Conservation (phyloP, 2,888 invertebrate genomes). For the Eurytoma californica region DNA sequence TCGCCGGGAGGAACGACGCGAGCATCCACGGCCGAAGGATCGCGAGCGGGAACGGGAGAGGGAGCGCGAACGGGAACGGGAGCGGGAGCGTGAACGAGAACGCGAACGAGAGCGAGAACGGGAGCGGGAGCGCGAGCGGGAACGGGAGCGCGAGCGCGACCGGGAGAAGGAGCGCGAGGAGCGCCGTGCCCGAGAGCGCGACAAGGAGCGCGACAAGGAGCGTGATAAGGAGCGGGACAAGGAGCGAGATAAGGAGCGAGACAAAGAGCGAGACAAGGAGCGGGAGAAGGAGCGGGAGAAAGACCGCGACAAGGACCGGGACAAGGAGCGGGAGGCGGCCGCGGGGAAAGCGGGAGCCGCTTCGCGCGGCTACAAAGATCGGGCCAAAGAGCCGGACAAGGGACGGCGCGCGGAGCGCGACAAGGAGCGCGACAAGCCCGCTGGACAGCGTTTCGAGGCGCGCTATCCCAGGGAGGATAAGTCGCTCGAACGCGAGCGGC, state of each 20-base stretch:
- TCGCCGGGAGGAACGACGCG: slow-evolving; percentile 70
- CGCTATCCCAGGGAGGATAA: no score
- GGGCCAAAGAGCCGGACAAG: slow-evolving; percentile 66
- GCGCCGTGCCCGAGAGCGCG: slow-evolving; percentile 74
- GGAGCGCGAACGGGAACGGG: slow-evolving; percentile 67
- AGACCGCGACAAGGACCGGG: slow-evolving; percentile 51
- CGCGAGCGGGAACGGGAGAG: slow-evolving; percentile 58
- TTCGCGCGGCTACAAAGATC: slow-evolving; percentile 60
- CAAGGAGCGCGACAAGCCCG: slow-evolving; percentile 41
- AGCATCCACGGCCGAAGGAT: slow-evolving; percentile 37
- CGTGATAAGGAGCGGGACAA: no score
- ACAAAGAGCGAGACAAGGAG: slow-evolving; percentile 25
- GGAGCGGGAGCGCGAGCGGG: no score
- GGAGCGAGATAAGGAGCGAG: slow-evolving; percentile 25
- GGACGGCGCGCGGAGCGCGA: slow-evolving; percentile 59
- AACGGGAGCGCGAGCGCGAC: no score
- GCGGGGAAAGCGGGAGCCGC: slow-evolving; percentile 59
- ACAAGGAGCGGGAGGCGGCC: slow-evolving; percentile 62
- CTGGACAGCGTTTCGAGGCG: no score
- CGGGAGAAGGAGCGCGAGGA: slow-evolving; percentile 64
- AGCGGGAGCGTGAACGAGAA: slow-evolving; percentile 55
- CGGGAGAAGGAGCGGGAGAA: slow-evolving; percentile 64
- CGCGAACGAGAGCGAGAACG: slow-evolving; percentile 51
- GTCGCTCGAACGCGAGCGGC: slow-evolving; percentile 34
- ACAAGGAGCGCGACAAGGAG: slow-evolving; percentile 63